Percentiles rank a stretch among this genome's conserved stretches.
phyloP scores from a whole-genome alignment of 2,888 invertebrate genomes.

The Pristionchus entomophagus region DNA sequence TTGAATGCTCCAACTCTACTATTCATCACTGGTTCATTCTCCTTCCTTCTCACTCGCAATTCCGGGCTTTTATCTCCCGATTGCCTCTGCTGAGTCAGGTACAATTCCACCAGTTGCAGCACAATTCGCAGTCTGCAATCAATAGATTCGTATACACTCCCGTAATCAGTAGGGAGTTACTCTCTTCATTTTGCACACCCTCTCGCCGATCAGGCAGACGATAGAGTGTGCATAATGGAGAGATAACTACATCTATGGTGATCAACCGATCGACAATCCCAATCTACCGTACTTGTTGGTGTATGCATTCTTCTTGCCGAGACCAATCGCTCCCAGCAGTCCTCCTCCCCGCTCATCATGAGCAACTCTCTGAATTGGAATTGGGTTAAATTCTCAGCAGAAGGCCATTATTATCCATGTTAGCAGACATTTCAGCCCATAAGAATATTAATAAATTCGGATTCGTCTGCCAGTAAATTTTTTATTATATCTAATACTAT shows the following conservation, averaged over 20 bases:
- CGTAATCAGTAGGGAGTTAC: neutral
- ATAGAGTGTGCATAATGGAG: too few relatives aligned
- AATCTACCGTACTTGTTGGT: constrained; percentile 56
- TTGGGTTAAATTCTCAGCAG: neutral
- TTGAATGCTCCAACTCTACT: constrained; percentile 64
- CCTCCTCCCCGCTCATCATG: constrained; percentile 44
- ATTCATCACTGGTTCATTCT: constrained; percentile 65
- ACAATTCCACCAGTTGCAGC: constrained; percentile 64
- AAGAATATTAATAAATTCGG: neutral
- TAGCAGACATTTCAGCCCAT: neutral
- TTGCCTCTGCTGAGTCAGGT: constrained; percentile 64
- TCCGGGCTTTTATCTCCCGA: constrained; percentile 51
- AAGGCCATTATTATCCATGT: neutral
- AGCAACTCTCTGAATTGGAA: neutral
- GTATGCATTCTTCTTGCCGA: constrained; percentile 58
- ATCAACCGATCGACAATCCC: neutral
- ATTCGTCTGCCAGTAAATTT: neutral
- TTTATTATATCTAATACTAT: too few relatives aligned
- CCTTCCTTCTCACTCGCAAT: constrained; percentile 47
- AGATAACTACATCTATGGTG: neutral
- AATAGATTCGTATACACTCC: neutral
- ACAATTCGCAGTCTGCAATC: constrained; percentile 63
- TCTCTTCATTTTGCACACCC: too few relatives aligned
- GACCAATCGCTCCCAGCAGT: constrained; percentile 38
- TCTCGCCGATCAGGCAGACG: too few relatives aligned